A percentile compares a stretch with the other conserved stretches of the same genome.
These are phyloP conservation scores for Gobius niger DNA, from an alignment of 2,113 vertebrate genomes.

Conservation along the genomic window DNA sequence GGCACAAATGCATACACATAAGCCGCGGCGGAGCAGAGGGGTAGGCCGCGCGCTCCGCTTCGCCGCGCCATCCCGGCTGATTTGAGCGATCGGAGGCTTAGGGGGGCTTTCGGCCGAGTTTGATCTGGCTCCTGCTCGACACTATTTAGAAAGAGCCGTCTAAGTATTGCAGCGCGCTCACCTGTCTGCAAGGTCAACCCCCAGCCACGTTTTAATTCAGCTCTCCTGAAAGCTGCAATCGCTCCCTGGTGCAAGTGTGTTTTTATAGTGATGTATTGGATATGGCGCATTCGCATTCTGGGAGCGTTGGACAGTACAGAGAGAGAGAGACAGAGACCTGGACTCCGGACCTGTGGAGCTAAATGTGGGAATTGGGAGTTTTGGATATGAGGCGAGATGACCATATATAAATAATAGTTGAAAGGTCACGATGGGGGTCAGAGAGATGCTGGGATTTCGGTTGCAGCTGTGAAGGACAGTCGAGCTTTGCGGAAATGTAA, in stretches of 20 bases:
- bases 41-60: slow-evolving; percentile 57
- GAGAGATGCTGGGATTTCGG: background rate
- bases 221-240: slow-evolving; percentile 35
- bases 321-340: background rate
- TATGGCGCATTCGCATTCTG: background rate
- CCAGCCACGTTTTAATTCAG: slow-evolving; percentile 38
- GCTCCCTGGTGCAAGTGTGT: slow-evolving; percentile 49
- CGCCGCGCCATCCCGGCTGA: slow-evolving; percentile 52
- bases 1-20: slow-evolving; percentile 69
- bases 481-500: background rate
- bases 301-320: background rate
- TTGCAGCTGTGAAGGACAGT: background rate
- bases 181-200: slow-evolving; percentile 63
- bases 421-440: background rate
- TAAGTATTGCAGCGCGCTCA: slow-evolving; percentile 47
- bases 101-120: slow-evolving; percentile 50
- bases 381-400: background rate
- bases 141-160: slow-evolving; percentile 45
- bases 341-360: background rate
- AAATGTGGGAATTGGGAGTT: background rate
- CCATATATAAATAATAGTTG: background rate
- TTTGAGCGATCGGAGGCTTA: slow-evolving; percentile 63
- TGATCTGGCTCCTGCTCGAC: slow-evolving; percentile 43
- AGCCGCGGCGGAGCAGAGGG: slow-evolving; percentile 44
- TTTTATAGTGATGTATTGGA: slow-evolving; percentile 30